Percentiles rank a stretch among this genome's conserved stretches.
Evolutionary conservation across 1,140 invertebrate species (phyloP).

Genomic region (Onthophagus taurus): DNA sequence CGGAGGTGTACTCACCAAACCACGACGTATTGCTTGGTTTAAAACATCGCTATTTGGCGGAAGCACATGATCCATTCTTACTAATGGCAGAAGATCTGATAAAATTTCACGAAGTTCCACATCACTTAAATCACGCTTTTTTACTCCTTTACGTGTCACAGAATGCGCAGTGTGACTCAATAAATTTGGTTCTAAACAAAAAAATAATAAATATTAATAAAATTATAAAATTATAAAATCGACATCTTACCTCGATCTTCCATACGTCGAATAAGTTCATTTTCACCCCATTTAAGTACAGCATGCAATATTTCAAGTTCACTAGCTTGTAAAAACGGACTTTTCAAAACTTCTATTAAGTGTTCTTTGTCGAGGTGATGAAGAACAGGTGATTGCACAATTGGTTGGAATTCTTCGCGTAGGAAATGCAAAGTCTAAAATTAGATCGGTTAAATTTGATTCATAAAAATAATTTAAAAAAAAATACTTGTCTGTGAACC

Average conservation of each 20-base stretch:
- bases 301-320: constrained; percentile 82
- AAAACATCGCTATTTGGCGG: constrained; percentile 78
- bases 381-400: constrained; percentile 61
- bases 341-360: constrained; percentile 69
- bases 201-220: too few species aligned
- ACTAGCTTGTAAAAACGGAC: constrained; percentile 84
- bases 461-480: neutral
- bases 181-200: constrained; percentile 88
- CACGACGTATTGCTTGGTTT: constrained; percentile 67
- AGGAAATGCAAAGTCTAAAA: constrained; percentile 51
- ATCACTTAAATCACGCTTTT: constrained; percentile 77
- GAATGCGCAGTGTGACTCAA: constrained; percentile 87
- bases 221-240: too few species aligned
- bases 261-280: constrained; percentile 69
- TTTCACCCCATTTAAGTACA: constrained; percentile 85
- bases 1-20: constrained; percentile 74
- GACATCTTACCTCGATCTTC: constrained; percentile 58
- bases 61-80: constrained; percentile 82
- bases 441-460: neutral
- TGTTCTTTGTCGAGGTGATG: constrained; percentile 73
- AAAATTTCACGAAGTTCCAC: constrained; percentile 79
- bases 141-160: constrained; percentile 75
- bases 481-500: constrained; percentile 73
- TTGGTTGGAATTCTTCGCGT: constrained; percentile 74
- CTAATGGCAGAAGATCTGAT: constrained; percentile 69